These are phyloP conservation scores for Prionace glauca DNA, from an alignment of 2,797 vertebrate genomes.

Conservation along the genomic window DNA sequence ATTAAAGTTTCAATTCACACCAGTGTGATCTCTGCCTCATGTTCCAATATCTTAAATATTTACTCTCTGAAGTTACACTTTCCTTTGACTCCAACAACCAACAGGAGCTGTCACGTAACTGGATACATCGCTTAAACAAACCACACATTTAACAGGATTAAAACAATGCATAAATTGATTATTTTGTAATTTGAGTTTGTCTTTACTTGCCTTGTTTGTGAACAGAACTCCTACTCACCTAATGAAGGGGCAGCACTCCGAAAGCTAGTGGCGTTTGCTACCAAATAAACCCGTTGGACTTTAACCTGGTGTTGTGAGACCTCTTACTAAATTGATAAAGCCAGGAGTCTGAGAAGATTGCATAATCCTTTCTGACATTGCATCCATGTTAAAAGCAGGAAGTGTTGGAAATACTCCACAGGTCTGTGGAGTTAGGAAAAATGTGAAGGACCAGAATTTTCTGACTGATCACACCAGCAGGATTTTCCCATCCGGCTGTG, in stretches of 20 bases:
- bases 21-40: not conserved
- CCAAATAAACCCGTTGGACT: no score
- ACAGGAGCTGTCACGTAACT: not conserved
- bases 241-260: no score
- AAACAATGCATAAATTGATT: not conserved
- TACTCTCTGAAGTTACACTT: not conserved
- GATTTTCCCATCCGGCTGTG: no score
- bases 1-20: constrained; percentile 32
- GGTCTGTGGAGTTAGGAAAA: not conserved
- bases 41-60: not conserved
- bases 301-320: no score
- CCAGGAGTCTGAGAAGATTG: not conserved
- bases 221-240: no score
- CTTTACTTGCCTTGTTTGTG: no score
- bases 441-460: no score
- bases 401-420: not conserved
- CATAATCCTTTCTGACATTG: not conserved
- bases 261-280: no score
- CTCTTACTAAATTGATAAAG: not conserved
- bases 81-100: not conserved
- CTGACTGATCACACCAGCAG: no score
- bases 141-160: not conserved
- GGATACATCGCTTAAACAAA: not conserved
- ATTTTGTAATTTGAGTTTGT: no score
- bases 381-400: no score